Evolutionary conservation across 2,888 invertebrate genomes (phyloP), one percentile per base, ranked within the genome.

Genomic region (Lymantria dispar): DNA sequence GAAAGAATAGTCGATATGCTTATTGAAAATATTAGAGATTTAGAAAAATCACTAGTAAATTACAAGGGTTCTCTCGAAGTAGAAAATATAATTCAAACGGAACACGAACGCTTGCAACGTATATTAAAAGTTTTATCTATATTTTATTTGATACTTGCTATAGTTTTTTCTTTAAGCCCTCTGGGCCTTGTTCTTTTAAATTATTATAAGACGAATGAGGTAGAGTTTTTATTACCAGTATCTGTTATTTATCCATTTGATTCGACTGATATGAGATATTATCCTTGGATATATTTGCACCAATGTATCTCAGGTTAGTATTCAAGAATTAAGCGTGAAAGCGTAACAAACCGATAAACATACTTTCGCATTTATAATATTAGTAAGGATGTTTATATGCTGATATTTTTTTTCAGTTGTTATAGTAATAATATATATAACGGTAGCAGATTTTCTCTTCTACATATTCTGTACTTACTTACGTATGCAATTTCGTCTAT

Each of bases 241-340:
- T 50, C 76, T 0, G 62, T 79, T 22, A 41, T 72, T n/a, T 87
- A 85, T 70, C 87, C 86, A 0, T 84, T 87, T 46, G 72, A 86
- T 61, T 52, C 76, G 9, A 74, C 67, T 33, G 70, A 78, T 41
- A 54, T 76, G 0, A 74, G 54, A 38, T 68, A 73, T 44, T 87
- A 78, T 75, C 86, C 85, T 0, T 73, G 74, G 47, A 72, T 80
- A 0, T 86, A 81, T 54, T 10, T 82, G 8, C 77, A 76, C 47
- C 86, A 86, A 54, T 53, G 77, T 51, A 80, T 79, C 74, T 75
- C 80, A 40, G 76, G 86, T 86, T 58, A 61, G 77, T 38, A 41
- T 39, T 39, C 3, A 39, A 39, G n/a, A 39, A 2, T 13, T 22
- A 3, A 22, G 22, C 22, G n/a, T n/a, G n/a, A n/a, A n/a, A n/a